Base-by-base conservation (phyloP, 2,113 vertebrate genomes). In the Tylochromis polylepis region DNA sequence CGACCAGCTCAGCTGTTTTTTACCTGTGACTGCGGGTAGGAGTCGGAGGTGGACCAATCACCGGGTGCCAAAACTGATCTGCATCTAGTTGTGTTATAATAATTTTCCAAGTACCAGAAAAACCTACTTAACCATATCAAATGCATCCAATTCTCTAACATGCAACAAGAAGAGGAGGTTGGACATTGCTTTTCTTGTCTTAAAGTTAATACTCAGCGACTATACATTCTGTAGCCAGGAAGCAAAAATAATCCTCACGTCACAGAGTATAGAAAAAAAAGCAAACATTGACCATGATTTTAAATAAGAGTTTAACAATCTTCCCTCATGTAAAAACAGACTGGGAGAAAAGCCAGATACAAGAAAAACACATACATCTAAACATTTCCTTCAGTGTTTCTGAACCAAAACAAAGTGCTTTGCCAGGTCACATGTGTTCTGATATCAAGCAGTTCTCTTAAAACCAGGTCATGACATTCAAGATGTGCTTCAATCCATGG, bases 201-300 rank as follows among this genome's bases (percentile, higher is more conserved):
- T 92, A 92, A 85, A 88, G 93, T 85, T 92, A 88, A 80, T 86
- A 36, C 51, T 94, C 87, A 90, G 90, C 87, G 49, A 60, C 72
- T 31, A 95, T 92, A 96, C 96, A 97, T 95, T 95, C 95, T 95
- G 93, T 88, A 94, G 93, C 89, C 92, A 85, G n/a, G 51, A 92
- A 85, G 93, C 87, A 95, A 92, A 86, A 94, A 83, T 79, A 86
- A 94, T 93, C 90, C 91, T 34, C 88, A 95, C 91, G 94, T 93
- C 92, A 93, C 85, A 93, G 94, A 91, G 89, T 90, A 89, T 92
- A 91, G 67, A 3, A 92, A 91, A 91, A 94, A 51, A 86, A 82
- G 16, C 31, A 86, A 83, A 88, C 27, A 57, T 53, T 84, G 75
- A 84, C 27, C 10, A 11, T 81, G 46, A 85, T 55, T 67, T 87